Evolutionary conservation across 2,888 invertebrate species (phyloP).

Genomic region (Saturnia pavonia): DNA sequence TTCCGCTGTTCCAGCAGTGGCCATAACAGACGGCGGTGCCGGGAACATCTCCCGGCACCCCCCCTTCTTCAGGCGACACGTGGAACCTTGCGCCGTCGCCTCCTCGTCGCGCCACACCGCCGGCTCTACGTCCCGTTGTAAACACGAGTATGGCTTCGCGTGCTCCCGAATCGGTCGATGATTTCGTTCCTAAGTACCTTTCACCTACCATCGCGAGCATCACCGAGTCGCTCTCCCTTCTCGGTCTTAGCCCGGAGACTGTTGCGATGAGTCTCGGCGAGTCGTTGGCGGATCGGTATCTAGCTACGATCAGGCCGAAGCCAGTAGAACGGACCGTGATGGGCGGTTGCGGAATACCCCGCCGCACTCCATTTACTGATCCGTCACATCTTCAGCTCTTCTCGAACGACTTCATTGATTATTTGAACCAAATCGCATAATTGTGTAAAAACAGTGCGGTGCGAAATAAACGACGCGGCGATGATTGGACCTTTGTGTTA

Average conservation of each 20-base stretch:
- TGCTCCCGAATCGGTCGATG: constrained; percentile 50
- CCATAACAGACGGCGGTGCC: constrained; percentile 93
- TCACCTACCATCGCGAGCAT: constrained; percentile 65
- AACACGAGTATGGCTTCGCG: constrained; percentile 78
- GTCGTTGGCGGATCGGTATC: constrained; percentile 72
- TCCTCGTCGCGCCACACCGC: constrained; percentile 70
- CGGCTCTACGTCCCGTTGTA: constrained; percentile 72
- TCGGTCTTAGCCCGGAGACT: constrained; percentile 70
- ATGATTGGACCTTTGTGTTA: constrained; percentile 50
- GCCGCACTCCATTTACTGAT: constrained; percentile 48
- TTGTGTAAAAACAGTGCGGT: constrained; percentile 28
- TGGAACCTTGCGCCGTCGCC: constrained; percentile 70
- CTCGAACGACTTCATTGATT: constrained; percentile 84
- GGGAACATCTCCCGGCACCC: constrained; percentile 81
- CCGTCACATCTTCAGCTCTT: constrained; percentile 80
- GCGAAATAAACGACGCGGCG: constrained; percentile 45
- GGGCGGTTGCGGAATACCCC: constrained; percentile 56
- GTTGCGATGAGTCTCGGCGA: constrained; percentile 73
- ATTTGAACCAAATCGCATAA: constrained; percentile 83
- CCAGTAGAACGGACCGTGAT: constrained; percentile 48
- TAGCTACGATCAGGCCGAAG: constrained; percentile 68
- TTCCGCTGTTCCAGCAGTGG: constrained; percentile 88
- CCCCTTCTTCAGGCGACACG: constrained; percentile 56
- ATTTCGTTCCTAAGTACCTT: constrained; percentile 52
- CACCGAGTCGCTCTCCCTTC: constrained; percentile 71